A percentile compares a stretch with the other conserved stretches of the same genome.
These are phyloP conservation scores for Gymnogyps californianus DNA, from an alignment of 2,113 vertebrate genomes.

Conservation along the genomic window DNA sequence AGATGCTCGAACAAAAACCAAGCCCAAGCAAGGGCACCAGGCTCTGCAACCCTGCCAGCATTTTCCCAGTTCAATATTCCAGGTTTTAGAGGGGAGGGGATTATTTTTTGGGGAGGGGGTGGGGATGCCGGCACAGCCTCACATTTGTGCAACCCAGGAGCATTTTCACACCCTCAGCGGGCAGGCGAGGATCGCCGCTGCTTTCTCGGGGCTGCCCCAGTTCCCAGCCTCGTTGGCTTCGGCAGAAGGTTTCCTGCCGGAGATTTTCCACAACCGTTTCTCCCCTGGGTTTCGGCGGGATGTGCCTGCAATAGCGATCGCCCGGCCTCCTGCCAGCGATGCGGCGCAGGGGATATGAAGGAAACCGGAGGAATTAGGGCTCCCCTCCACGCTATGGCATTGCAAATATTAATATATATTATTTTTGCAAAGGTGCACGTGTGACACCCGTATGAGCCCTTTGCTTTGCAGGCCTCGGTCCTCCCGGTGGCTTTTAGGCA, in stretches of 20 bases:
- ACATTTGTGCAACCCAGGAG: neutral
- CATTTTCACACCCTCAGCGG: rapidly evolving
- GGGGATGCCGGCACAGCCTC: neutral
- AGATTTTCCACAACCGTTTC: neutral
- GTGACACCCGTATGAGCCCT: rapidly evolving
- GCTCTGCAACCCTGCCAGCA: neutral
- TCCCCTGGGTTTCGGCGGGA: neutral
- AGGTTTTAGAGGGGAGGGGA: too few relatives aligned
- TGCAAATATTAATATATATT: neutral
- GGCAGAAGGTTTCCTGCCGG: neutral
- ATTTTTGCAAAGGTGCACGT: neutral
- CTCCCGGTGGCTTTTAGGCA: neutral
- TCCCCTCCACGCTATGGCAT: neutral
- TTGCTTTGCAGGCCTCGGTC: neutral
- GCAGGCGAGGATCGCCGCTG: neutral
- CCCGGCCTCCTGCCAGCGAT: neutral
- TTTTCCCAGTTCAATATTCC: neutral
- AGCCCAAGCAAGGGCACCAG: neutral
- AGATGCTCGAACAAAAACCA: neutral
- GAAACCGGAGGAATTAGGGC: neutral
- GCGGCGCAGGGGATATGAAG: rapidly evolving
- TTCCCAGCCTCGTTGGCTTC: neutral
- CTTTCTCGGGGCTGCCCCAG: neutral
- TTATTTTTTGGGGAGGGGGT: neutral
- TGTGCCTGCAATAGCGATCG: neutral